Evolutionary conservation across 1,140 invertebrate genomes (phyloP).

Genomic region (Megalonaias nervosa): DNA sequence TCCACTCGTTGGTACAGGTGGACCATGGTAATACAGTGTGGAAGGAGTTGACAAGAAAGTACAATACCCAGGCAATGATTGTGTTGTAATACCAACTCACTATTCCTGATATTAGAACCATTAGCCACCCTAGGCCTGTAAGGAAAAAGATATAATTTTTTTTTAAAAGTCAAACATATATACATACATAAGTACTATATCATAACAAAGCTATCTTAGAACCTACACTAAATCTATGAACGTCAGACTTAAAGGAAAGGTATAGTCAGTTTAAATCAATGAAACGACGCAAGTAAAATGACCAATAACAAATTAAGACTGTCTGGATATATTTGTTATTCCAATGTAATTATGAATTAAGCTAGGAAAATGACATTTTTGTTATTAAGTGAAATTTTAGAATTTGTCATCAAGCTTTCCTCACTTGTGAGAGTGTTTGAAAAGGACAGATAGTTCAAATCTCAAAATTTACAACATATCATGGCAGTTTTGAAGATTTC

Average conservation of each 20-base stretch:
- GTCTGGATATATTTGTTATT: too few relatives aligned
- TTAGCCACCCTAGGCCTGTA: conserved; percentile 46
- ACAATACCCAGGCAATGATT: conserved; percentile 94
- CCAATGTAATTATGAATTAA: too few relatives aligned
- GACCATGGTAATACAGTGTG: conserved; percentile 86
- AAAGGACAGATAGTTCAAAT: too few relatives aligned
- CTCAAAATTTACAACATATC: too few relatives aligned
- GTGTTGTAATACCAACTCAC: conserved; percentile 31
- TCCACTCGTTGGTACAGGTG: conserved; percentile 92
- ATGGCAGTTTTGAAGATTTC: too few relatives aligned
- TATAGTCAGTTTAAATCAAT: not conserved
- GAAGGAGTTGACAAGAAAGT: conserved; percentile 80
- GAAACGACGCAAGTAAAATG: too few relatives aligned
- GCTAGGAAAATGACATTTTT: too few relatives aligned
- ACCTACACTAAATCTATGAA: not conserved
- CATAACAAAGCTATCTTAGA: not conserved
- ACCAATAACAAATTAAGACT: too few relatives aligned
- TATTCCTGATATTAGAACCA: conserved; percentile 44
- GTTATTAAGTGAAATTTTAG: too few relatives aligned
- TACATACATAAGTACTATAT: not conserved
- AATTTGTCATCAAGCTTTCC: too few relatives aligned
- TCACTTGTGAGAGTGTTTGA: too few relatives aligned
- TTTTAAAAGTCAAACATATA: too few relatives aligned
- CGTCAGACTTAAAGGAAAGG: not conserved
- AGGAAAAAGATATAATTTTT: not conserved